Evolutionary conservation across 1,140 invertebrate genomes (phyloP).

Genomic region (Hormaphis cornu): DNA sequence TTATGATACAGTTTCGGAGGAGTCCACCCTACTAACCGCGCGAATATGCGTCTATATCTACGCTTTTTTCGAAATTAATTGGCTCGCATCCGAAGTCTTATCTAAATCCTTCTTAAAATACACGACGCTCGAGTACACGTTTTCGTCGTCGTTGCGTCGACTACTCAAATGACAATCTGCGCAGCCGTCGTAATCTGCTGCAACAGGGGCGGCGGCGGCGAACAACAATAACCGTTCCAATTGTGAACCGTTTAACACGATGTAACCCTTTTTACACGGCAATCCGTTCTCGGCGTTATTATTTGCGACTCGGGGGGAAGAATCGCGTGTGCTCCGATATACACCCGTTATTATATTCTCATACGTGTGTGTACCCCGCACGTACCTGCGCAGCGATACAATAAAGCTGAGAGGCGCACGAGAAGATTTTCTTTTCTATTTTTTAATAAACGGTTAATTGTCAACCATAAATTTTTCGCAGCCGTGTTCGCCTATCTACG

Average conservation of each 20-base stretch:
- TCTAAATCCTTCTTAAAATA: too few relatives aligned
- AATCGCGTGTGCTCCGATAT: not conserved
- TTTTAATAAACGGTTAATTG: conserved; percentile 33
- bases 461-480: conserved; percentile 32
- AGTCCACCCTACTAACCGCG: too few relatives aligned
- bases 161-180: too few relatives aligned
- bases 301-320: conserved; percentile 13
- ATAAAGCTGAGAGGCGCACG: conserved; percentile 1
- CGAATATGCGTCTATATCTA: too few relatives aligned
- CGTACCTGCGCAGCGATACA: not conserved
- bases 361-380: not conserved
- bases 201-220: not conserved
- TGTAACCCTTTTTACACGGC: conserved; percentile 32
- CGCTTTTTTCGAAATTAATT: too few relatives aligned
- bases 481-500: not conserved
- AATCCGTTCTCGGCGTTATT: not conserved
- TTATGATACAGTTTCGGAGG: too few relatives aligned
- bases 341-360: conserved; percentile 27
- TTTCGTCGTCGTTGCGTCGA: too few relatives aligned
- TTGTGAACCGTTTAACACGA: conserved; percentile 32
- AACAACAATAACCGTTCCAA: conserved; percentile 31
- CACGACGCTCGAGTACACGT: too few relatives aligned
- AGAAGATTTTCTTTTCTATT: not conserved
- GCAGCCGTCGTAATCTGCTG: too few relatives aligned
- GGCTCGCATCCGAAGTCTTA: too few relatives aligned